A percentile compares a stretch with the other conserved stretches of the same genome.
phyloP scores from a whole-genome alignment of 2,113 vertebrate species.

The Urocynchramus pylzowi region DNA sequence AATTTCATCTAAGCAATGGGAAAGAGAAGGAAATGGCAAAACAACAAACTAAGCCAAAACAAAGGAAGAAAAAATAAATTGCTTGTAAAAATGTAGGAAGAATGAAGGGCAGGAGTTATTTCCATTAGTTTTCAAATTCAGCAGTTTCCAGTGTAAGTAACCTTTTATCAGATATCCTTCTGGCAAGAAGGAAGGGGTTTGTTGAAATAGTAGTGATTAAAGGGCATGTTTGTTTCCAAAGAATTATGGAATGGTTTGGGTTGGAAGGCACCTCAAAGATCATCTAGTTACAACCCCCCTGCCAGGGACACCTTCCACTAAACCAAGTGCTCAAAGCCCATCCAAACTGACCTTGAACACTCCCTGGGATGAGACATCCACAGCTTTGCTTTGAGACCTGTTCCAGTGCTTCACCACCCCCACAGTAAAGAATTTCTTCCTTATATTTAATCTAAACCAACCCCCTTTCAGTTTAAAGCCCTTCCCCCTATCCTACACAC shows the following conservation, averaged over 20 bases:
- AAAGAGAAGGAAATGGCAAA: background rate
- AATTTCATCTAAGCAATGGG: background rate
- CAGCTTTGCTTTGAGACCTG: background rate
- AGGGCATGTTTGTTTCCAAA: background rate
- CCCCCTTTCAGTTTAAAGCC: background rate
- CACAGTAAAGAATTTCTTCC: background rate
- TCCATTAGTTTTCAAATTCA: background rate
- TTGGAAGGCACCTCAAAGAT: background rate
- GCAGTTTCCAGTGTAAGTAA: background rate
- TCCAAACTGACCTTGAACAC: background rate
- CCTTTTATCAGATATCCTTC: background rate
- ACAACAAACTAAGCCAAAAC: background rate
- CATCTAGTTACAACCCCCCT: background rate
- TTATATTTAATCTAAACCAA: background rate
- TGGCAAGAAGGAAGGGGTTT: background rate
- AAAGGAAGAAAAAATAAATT: background rate
- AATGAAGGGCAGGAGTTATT: background rate
- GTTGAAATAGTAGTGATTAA: background rate
- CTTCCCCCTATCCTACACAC: accelerated
- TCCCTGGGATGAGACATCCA: background rate
- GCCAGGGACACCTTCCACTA: background rate
- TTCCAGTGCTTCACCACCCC: background rate
- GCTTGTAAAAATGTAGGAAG: background rate
- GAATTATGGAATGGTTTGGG: background rate
- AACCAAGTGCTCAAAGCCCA: background rate